phyloP scores from a whole-genome alignment of 2,113 vertebrate species.

The Benitochromis conjunctus region DNA sequence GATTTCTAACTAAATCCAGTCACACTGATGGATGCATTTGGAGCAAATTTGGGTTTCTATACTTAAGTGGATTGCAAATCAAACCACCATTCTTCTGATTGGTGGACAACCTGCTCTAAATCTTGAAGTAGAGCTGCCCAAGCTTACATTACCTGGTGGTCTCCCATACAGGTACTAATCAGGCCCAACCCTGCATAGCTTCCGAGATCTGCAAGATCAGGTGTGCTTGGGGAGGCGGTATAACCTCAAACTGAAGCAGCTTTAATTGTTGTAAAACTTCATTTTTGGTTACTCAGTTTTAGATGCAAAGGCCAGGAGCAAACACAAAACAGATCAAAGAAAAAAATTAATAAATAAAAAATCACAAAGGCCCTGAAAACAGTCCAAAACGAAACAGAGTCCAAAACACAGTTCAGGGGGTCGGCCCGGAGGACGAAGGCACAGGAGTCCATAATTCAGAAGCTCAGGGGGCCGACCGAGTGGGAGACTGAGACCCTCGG shows the following conservation, averaged over 20 bases:
- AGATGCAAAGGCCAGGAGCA: too few species aligned
- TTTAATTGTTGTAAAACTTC: fast-evolving
- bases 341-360: too few species aligned
- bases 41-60: neutral
- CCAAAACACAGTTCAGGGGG: too few species aligned
- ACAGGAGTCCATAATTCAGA: too few species aligned
- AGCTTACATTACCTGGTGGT: neutral
- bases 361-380: too few species aligned
- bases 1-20: too few species aligned
- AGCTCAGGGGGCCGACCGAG: too few species aligned
- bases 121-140: neutral
- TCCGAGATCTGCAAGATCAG: neutral
- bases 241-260: neutral
- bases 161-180: neutral
- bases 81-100: too few species aligned
- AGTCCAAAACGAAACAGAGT: too few species aligned
- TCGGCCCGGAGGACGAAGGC: too few species aligned
- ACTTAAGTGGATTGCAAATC: neutral
- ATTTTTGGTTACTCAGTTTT: neutral
- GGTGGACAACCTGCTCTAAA: neutral
- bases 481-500: too few species aligned
- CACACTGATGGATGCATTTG: neutral
- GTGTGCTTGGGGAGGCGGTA: neutral
- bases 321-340: too few species aligned
- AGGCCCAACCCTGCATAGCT: neutral